These are phyloP conservation scores for Megathymus violae DNA, from an alignment of 1,140 invertebrate species.

Conservation along the genomic window DNA sequence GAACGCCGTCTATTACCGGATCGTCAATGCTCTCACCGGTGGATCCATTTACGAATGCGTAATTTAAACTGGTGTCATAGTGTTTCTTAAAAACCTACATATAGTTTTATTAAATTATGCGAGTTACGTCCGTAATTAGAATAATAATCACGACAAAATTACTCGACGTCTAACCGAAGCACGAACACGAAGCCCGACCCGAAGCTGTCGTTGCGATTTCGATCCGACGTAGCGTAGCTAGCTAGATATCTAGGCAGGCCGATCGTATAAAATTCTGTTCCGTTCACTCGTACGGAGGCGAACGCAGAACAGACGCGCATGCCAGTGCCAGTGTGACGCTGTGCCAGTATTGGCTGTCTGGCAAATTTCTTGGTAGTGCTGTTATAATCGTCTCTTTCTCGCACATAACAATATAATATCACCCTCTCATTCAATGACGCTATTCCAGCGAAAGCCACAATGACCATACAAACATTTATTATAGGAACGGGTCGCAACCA, in stretches of 20 bases:
- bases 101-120: constrained; percentile 56
- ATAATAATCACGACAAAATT: constrained; percentile 48
- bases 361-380: constrained; percentile 58
- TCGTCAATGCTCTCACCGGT: constrained; percentile 8
- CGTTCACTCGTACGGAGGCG: constrained; percentile 61
- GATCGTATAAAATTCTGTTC: constrained; percentile 58
- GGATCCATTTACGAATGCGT: constrained; percentile 1
- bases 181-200: constrained; percentile 15
- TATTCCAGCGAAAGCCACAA: constrained; percentile 42
- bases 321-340: constrained; percentile 67
- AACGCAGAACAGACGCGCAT: constrained; percentile 59
- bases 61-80: constrained; percentile 18
- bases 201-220: constrained; percentile 55
- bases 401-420: constrained; percentile 36
- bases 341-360: constrained; percentile 74
- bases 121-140: constrained; percentile 56
- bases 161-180: constrained; percentile 34
- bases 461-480: constrained; percentile 57
- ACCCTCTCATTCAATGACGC: constrained; percentile 46
- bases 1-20: constrained; percentile 36
- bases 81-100: constrained; percentile 22
- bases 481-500: constrained; percentile 55
- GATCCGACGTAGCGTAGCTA: constrained; percentile 49
- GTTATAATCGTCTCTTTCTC: constrained; percentile 50
- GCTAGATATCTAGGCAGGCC: constrained; percentile 50